These are phyloP conservation scores for Sterrhoptilus dennistouni DNA, from an alignment of 2,113 vertebrate genomes.

Conservation along the genomic window DNA sequence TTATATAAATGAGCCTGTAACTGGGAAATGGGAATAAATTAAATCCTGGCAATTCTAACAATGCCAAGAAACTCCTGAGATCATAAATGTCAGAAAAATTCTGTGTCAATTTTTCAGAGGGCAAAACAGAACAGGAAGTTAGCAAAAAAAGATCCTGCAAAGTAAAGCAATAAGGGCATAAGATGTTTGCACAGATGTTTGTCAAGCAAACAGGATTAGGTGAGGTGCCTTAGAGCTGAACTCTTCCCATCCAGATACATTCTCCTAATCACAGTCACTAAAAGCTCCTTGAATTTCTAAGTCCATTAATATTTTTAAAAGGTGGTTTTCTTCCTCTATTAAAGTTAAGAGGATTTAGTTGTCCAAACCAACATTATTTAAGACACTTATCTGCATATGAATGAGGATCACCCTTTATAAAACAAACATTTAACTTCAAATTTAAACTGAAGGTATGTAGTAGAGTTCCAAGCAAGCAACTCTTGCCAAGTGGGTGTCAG, in stretches of 20 bases:
- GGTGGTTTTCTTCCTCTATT: neutral
- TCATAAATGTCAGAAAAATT: neutral
- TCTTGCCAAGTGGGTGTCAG: slow-evolving; percentile 13
- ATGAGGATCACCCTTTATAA: neutral
- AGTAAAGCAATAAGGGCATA: neutral
- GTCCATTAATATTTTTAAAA: neutral
- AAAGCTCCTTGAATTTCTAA: neutral
- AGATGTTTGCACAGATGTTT: neutral
- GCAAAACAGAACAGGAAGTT: neutral
- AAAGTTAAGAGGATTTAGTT: neutral
- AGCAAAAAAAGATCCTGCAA: neutral
- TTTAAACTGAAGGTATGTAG: neutral
- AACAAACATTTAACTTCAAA: neutral
- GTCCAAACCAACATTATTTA: neutral
- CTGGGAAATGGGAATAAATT: neutral
- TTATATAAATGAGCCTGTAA: neutral
- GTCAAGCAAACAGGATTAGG: neutral
- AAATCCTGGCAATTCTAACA: neutral
- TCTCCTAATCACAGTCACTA: neutral
- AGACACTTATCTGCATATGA: neutral
- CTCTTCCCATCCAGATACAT: neutral
- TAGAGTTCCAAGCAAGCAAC: neutral
- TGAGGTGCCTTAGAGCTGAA: neutral
- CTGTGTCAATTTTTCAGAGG: neutral
- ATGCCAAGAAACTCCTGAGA: neutral